Evolutionary conservation across 2,113 vertebrate species (phyloP), one percentile per base, ranked within the genome.

Genomic region (Cebus imitator): DNA sequence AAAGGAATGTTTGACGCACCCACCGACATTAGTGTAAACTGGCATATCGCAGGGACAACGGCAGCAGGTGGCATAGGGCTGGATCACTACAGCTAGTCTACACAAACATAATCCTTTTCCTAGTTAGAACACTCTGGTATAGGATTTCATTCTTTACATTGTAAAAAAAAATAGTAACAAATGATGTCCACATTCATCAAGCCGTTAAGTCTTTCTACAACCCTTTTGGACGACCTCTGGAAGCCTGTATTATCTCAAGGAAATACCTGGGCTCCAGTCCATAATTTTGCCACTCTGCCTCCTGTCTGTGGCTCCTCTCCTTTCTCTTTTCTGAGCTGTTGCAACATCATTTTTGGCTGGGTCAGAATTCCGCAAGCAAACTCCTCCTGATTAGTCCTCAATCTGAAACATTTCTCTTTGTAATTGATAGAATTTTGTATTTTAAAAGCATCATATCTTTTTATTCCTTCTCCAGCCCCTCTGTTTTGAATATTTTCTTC

Each of bases 111-210:
- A 97, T 93, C 88, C 82, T 92, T 96, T 97, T 94, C 92, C 90
- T 43, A 35, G 87, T 87, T 92, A 95, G 92, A 50, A 98, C 97
- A 94, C 55, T 92, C 91, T 87, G 79, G 95, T 64, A 70, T 45
- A 91, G 82, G 50, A 79, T 84, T 94, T 85, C 97, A 88, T 95
- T 96, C 93, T 97, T 97, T 89, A 87, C 32, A 17, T 40, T 18
- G 66, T 13, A 35, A 18, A 91, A 43, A 43, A 96, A 95, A 75
- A 95, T 78, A 92, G 96, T 23, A 66, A 32, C 2, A 68, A 35
- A 93, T 94, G 96, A 97, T 96, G 96, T 52, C 79, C 55, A 85
- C 92, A 96, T 98, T 87, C 96, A 95, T 98, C 96, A 97, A 75
- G 45, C 4, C 97, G 96, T 95, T 89, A 80, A 90, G 96, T 86